Base-by-base conservation (phyloP, 1,140 invertebrate species). In the Stenopsyche tienmushanensis region DNA sequence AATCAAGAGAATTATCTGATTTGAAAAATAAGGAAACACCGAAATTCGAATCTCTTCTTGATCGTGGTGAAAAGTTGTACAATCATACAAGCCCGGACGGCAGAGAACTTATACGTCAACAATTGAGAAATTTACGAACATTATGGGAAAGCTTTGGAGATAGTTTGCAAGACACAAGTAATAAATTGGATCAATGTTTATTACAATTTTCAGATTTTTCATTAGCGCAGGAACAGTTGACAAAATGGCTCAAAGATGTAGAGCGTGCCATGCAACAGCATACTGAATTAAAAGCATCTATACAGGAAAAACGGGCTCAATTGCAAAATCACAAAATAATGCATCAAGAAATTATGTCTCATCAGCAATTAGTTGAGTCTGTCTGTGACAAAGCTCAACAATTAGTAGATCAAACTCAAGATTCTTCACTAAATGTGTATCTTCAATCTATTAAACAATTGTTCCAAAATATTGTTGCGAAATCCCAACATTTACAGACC, bases 221-320 rank as follows among this genome's bases (percentile, higher is more conserved):
- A 42, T 75, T 90, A 64, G 87, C 90, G 23, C 90, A 97, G 81
- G 94, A 97, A 74, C 91, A 96, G 75, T 77, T 97, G 13, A 94
- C 92, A 0, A 91, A 92, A 74, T 98, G 95, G 95, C 75, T 97
- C 1, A 87, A 90, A 72, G 93, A 96, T 73, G 91, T 96, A 7
- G 93, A 97, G 76, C 85, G 88, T 69, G 90, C 92, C 1, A 94
- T 98, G 88, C 90, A 93, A 71, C 86, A 91, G 67, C 93, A 96
- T 72, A 94, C 91, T 0, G 93, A 97, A 77, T 80, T 93, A 1
- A 96, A 96, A 77, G 88, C 89, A 0, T 93, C 93, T 0, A 77
- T 98, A 18, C 94, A 96, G 79, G 95, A 97, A 74, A 98, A 97
- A 78, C 87, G 91, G 67, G 94, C 93, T 0, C 94, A 97, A 75